phyloP scores from a whole-genome alignment of 2,888 invertebrate genomes.

The Labia minor region DNA sequence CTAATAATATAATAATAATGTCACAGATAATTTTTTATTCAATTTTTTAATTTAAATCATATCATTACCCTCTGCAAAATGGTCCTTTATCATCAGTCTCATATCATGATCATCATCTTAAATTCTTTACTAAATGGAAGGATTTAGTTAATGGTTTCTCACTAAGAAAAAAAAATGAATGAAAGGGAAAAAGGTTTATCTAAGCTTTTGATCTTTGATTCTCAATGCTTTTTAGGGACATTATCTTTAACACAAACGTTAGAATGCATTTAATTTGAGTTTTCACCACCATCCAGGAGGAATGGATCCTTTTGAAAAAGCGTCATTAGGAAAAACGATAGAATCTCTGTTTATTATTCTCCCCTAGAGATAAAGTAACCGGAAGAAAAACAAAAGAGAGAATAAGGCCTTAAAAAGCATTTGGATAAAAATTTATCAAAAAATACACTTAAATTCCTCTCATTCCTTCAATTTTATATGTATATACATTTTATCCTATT shows the following conservation, averaged over 20 bases:
- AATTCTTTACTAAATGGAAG: neutral
- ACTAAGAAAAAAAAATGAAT: neutral
- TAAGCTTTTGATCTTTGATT: constrained; percentile 13
- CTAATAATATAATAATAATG: neutral
- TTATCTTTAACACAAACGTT: neutral
- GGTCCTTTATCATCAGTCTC: too few relatives aligned
- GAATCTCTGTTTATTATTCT: neutral
- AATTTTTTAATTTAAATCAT: too few relatives aligned
- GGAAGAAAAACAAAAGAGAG: too few relatives aligned
- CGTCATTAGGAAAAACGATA: neutral
- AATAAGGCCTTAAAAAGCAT: too few relatives aligned
- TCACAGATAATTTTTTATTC: neutral
- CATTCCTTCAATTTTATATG: too few relatives aligned
- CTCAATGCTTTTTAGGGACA: neutral
- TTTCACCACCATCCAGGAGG: neutral
- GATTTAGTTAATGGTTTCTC: neutral
- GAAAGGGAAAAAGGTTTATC: neutral
- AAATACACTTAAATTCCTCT: too few relatives aligned
- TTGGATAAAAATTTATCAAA: too few relatives aligned
- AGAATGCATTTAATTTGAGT: constrained; percentile 2
- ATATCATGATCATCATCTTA: neutral
- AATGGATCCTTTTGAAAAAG: neutral
- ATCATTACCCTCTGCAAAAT: too few relatives aligned
- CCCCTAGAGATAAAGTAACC: neutral
- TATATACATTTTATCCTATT: too few relatives aligned